Evolutionary conservation across 2,797 vertebrate species (phyloP), one percentile per base, ranked within the genome.

Genomic region (Etheostoma nigrum): DNA sequence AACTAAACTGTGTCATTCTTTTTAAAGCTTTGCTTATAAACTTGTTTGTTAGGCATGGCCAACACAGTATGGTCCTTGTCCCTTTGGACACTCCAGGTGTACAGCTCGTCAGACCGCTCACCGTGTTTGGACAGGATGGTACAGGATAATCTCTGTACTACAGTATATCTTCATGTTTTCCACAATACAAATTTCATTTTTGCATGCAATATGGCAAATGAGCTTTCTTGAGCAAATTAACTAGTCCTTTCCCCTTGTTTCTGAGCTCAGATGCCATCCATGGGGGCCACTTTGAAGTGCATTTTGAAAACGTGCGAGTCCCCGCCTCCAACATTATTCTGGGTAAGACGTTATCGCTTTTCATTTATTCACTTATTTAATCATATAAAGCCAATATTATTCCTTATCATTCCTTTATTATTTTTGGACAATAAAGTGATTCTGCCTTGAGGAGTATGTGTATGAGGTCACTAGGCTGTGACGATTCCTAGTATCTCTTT

Each of bases 221-320:
- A 51, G 8, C n/a, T 59, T 77, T 63, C 59, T 49, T 44, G 15
- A 12, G 6, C 0, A 36, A 10, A 54, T 15, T 1, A 30, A 61
- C 4, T 0, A 6, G 25, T 0, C 5, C 16, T 21, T 8, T 40
- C 1, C 6, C 0, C 3, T 16, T 44, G 4, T 64, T 48, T 57
- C 23, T 79, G 25, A 70, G 13, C 45, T 55, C 72, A 99, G 98
- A 99, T 87, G 92, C 97, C n/a, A 83, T 95, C 25, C 97, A 99
- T 0, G 98, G 98, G 42, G 98, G 98, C 47, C 98, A 99, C 86
- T 97, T 98, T 92, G 98, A 99, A 90, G 92, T 99, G 69, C 95
- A 97, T 87, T 99, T 99, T 84, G 94, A 94, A 7, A 91, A 96
- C 0, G 97, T 98, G 19, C 78, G 76, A 16, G 96, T 99, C 21